Conservation (phyloP, 2,888 invertebrate genomes). For the Caenorhabditis afra region DNA sequence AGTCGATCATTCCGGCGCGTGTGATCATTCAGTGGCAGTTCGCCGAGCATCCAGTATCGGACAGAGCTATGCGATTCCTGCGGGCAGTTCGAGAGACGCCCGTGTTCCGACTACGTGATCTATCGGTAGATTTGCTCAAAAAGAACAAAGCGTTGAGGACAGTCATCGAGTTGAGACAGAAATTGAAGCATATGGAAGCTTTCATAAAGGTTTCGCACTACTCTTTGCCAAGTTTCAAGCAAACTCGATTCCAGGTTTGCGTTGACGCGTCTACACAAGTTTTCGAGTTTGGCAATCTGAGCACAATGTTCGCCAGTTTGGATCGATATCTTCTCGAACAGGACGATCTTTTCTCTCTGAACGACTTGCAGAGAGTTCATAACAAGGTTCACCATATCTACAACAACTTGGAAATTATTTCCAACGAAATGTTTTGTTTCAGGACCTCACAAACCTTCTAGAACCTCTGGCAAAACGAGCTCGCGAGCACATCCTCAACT, state of each 20-base stretch:
- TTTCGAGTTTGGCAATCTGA: conserved; percentile 65
- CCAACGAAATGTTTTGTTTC: no score
- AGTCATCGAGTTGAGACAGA: conserved; percentile 83
- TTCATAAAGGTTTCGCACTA: conserved; percentile 70
- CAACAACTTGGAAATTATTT: no score
- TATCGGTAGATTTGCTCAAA: conserved; percentile 44
- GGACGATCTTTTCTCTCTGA: conserved; percentile 75
- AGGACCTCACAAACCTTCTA: conserved; percentile 53
- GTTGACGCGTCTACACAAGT: conserved; percentile 42
- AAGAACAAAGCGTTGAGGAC: conserved; percentile 54
- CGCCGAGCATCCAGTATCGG: conserved; percentile 88
- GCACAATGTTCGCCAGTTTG: conserved; percentile 74
- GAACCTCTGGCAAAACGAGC: conserved; percentile 54
- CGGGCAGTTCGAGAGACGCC: conserved; percentile 53
- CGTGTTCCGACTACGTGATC: conserved; percentile 42
- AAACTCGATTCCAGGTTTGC: conserved; percentile 58
- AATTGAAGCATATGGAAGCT: conserved; percentile 85
- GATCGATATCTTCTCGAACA: conserved; percentile 70
- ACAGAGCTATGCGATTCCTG: conserved; percentile 85
- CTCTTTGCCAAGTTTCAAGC: no score
- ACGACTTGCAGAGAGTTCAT: conserved; percentile 73
- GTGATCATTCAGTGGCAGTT: conserved; percentile 83
- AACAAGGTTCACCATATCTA: conserved; percentile 60
- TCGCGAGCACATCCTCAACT: conserved; percentile 50
- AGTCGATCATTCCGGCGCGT: conserved; percentile 85